Conservation (phyloP, 64 coral and sea anemone genomes). For the Montipora foliosa region DNA sequence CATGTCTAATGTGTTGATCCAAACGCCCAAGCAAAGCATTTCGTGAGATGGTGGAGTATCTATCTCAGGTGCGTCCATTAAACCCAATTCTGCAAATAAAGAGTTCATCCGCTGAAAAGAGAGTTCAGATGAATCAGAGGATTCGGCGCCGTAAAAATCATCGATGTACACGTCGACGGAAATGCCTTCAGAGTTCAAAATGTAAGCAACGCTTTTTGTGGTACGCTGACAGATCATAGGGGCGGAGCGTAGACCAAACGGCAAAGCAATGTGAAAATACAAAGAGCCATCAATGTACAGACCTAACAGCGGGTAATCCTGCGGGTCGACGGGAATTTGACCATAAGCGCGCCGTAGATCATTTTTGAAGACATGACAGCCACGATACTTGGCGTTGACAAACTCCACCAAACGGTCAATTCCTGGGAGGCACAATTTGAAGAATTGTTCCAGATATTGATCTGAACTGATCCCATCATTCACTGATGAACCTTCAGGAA, state of each 20-base stretch:
- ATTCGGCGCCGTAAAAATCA: neutral
- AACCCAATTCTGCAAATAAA: slow-evolving; percentile 50
- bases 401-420: neutral
- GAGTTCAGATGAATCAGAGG: neutral
- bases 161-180: neutral
- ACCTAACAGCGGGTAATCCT: no score
- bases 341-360: no score
- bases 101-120: slow-evolving; percentile 14
- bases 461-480: no score
- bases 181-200: no score
- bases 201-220: no score
- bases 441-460: neutral
- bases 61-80: slow-evolving; percentile 20
- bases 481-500: no score
- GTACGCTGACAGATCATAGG: no score
- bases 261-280: slow-evolving; percentile 2
- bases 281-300: neutral
- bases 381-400: slow-evolving; percentile 33
- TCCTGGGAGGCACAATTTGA: neutral
- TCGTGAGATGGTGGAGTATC: neutral
- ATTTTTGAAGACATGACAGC: neutral
- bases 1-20: slow-evolving; percentile 25
- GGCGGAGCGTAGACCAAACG: no score
- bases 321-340: no score
- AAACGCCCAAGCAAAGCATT: slow-evolving; percentile 30